Percentiles rank a stretch among this genome's conserved stretches.
phyloP scores from a whole-genome alignment of 2,797 vertebrate genomes.

The Danio tinwini region DNA sequence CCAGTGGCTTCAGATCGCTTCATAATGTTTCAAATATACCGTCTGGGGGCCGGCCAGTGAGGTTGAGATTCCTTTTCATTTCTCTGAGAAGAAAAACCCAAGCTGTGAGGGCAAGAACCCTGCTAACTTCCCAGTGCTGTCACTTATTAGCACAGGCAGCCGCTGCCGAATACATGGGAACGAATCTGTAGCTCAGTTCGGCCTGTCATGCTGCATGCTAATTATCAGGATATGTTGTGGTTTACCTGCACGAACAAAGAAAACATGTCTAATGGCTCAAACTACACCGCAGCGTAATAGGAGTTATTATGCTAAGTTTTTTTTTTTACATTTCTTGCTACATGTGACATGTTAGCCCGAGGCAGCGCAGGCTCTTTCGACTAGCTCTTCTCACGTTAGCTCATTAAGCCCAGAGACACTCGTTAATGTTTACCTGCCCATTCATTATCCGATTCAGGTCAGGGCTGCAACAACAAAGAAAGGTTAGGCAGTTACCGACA shows the following conservation, averaged over 20 bases:
- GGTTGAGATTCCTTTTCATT: conserved; percentile 65
- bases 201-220: conserved; percentile 62
- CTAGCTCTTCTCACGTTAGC: conserved; percentile 62
- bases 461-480: conserved; percentile 67
- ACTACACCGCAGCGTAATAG: conserved; percentile 62
- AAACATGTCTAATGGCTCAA: conserved; percentile 60
- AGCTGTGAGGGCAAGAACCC: conserved; percentile 17
- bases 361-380: conserved; percentile 11
- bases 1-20: conserved; percentile 75
- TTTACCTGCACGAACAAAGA: conserved; percentile 66
- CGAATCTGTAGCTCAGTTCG: conserved; percentile 63
- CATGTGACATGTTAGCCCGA: conserved; percentile 62
- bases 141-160: conserved; percentile 37
- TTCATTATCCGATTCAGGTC: conserved; percentile 67
- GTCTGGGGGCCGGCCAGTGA: conserved; percentile 63
- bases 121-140: conserved; percentile 16
- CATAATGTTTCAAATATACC: conserved; percentile 70
- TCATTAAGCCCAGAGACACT: conserved; percentile 61
- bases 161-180: conserved; percentile 62
- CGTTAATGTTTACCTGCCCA: conserved; percentile 69
- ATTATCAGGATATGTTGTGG: conserved; percentile 72
- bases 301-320: conserved; percentile 67
- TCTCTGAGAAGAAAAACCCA: conserved; percentile 5
- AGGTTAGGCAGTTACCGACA: conserved; percentile 67
- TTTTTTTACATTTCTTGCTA: conserved; percentile 54